Base-by-base conservation (phyloP, 2,113 vertebrate species). In the Vulpes ferrilata region DNA sequence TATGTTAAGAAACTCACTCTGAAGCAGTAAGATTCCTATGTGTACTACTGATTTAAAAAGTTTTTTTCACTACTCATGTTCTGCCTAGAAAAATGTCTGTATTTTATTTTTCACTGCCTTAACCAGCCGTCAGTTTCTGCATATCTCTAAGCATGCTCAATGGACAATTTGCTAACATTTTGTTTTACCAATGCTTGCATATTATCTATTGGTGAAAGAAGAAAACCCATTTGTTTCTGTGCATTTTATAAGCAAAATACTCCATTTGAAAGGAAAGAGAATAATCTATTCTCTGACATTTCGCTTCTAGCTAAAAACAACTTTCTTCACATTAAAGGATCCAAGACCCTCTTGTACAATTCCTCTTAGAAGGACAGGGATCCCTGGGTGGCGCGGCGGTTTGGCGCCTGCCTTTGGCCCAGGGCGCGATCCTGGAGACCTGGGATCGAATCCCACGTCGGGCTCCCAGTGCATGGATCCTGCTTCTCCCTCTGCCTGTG, bases 11-110 rank as follows among this genome's bases (percentile, higher is more conserved):
- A 96, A 48, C 13, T 35, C 13, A 87, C 11, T 35, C 13, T n/a
- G 30, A 95, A 90, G 38, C 62, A 48, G 16, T 82, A 71, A 87
- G 27, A 92, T 53, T 88, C 32, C 25, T 74, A 79, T 17, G 65
- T 67, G n/a, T 25, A 79, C 30, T 57, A 74, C 10, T 65, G 16
- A 16, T 51, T 64, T 84, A 76, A 95, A 85, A 91, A 79, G 11
- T 69, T 35, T 79, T 96, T 91, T 94, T 79, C 76, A 94, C 55
- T 53, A 38, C 20, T 82, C 73, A 88, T 43, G 65, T n/a, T 90
- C n/a, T 62, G 22, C 16, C 57, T 71, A 81, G 17, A 73, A 90
- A 96, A 90, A 81, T 22, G 51, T 3, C 51, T 86, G 0, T 73
- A 81, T 73, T 93, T 86, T 64, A 85, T 76, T 71, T 94, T 89